Evolutionary conservation across 2,113 vertebrate genomes (phyloP), one percentile per base, ranked within the genome.

Genomic region (Istiophorus platypterus): DNA sequence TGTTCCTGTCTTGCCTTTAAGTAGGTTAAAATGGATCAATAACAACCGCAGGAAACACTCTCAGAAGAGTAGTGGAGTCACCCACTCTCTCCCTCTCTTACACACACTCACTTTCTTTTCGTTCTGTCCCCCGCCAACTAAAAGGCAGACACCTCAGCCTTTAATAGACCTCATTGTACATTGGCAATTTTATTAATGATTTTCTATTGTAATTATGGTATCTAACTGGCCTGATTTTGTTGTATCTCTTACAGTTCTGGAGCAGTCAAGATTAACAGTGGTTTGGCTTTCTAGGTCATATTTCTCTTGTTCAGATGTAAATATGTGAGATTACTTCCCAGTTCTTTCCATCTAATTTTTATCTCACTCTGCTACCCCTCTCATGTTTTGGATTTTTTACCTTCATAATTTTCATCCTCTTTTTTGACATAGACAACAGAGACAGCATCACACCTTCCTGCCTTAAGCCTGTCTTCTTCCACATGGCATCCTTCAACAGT

Each of bases 21-120:
- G 93, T 95, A 92, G 93, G 93, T 93, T 94, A 91, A 93, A 92
- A 85, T 85, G 80, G 84, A 95, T 95, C 93, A 90, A 92, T 93
- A 94, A 75, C 80, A 86, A 85, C 88, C 77, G 70, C 76, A 90
- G 86, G 82, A 91, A 90, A 88, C 78, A 67, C 86, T 81, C 74
- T 84, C 81, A 85, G 81, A 85, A 84, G 88, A 86, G 66, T 9
- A 76, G 85, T 61, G 69, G 56, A 78, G 80, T 82, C 75, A 14
- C 52, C 22, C 42, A 57, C 80, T 85, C 70, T 56, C 62, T 69
- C 27, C 29, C 20, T 64, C 74, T 81, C 57, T 80, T 24, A 51
- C 49, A 29, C 71, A 34, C 62, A 49, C 11, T 22, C 17, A 3
- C 37, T 54, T 68, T 84, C 24, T 59, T 76, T 78, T 59, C 51